Conservation (phyloP, 1,140 invertebrate species). For the Caenorhabditis latens region DNA sequence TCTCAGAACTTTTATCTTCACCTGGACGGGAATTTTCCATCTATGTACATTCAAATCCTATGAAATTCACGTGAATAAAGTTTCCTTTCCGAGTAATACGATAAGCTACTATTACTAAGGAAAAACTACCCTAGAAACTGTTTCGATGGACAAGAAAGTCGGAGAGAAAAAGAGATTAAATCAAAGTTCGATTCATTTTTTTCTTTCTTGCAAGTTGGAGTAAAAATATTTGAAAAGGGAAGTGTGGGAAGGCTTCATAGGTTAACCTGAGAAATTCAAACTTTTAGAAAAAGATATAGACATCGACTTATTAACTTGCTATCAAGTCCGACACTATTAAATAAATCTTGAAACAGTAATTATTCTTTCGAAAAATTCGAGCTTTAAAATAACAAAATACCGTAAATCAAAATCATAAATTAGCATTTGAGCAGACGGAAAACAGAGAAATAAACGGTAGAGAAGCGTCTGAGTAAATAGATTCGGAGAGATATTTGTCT, state of each 20-base stretch:
- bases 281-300: not conserved
- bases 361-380: too few relatives aligned
- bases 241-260: not conserved
- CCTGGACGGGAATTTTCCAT: too few relatives aligned
- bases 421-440: not conserved
- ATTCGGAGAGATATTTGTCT: not conserved
- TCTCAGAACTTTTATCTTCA: too few relatives aligned
- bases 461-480: slow-evolving; percentile 9
- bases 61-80: not conserved
- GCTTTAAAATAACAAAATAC: not conserved
- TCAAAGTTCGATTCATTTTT: not conserved
- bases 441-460: not conserved
- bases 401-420: slow-evolving; percentile 2
- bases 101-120: slow-evolving; percentile 2
- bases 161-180: not conserved
- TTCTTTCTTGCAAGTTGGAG: not conserved
- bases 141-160: slow-evolving; percentile 5
- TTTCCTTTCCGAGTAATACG: not conserved
- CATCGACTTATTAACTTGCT: too few relatives aligned
- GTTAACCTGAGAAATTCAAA: too few relatives aligned
- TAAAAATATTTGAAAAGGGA: too few relatives aligned
- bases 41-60: too few relatives aligned
- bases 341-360: too few relatives aligned
- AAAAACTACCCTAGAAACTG: not conserved
- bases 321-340: too few relatives aligned